Percentiles rank a stretch among this genome's conserved stretches.
phyloP scores from a whole-genome alignment of 1,140 invertebrate genomes.

The Drosophila nannoptera region DNA sequence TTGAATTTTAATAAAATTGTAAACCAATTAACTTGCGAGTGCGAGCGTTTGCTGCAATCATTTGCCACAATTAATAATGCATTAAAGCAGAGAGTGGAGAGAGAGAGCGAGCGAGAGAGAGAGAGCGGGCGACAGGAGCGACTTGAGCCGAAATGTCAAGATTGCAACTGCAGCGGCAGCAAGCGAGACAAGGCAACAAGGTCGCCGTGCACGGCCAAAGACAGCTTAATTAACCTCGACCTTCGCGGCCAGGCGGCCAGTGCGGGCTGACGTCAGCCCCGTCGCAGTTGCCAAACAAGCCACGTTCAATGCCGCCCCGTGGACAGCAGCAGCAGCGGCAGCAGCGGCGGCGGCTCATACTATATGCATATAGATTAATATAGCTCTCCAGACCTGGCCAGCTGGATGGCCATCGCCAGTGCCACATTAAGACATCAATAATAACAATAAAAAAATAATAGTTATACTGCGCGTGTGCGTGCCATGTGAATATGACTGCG shows the following conservation, averaged over 20 bases:
- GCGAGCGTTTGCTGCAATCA: slow-evolving; percentile 28
- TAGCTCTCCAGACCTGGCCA: slow-evolving; percentile 10
- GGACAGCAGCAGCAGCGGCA: not conserved
- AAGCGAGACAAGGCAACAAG: slow-evolving; percentile 47
- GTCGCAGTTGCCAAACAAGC: slow-evolving; percentile 39
- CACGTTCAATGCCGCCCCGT: slow-evolving; percentile 48
- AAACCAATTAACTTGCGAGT: slow-evolving; percentile 59
- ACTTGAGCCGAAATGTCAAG: slow-evolving; percentile 67
- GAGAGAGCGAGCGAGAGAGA: not conserved
- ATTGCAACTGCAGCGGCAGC: slow-evolving; percentile 48
- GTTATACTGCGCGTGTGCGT: slow-evolving; percentile 40
- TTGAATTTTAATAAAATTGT: slow-evolving; percentile 74
- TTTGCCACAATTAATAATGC: slow-evolving; percentile 69
- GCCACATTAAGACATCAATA: slow-evolving; percentile 72
- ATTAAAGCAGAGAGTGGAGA: slow-evolving; percentile 30
- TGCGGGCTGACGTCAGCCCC: slow-evolving; percentile 59
- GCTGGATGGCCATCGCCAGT: slow-evolving; percentile 62
- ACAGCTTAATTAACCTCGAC: slow-evolving; percentile 79
- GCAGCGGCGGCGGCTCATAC: too few relatives aligned
- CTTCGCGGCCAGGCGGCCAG: slow-evolving; percentile 57
- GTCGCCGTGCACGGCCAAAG: slow-evolving; percentile 60
- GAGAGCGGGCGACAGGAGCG: not conserved
- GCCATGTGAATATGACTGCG: slow-evolving; percentile 35
- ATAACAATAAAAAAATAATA: slow-evolving; percentile 43
- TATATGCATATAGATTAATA: too few relatives aligned